Conservation (phyloP, 2,888 invertebrate genomes). For the Synergus japonicus region DNA sequence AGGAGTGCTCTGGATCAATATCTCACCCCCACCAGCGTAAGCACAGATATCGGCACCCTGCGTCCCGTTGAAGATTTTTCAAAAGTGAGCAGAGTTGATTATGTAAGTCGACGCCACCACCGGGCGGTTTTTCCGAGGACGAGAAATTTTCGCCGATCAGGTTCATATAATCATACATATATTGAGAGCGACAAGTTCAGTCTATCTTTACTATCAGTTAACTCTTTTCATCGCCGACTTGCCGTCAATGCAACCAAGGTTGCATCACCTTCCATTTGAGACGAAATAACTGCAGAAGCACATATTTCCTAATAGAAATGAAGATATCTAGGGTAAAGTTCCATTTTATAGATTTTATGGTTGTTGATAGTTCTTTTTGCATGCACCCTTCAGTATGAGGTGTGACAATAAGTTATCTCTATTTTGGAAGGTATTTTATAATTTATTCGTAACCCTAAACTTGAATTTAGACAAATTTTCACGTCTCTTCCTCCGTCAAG, state of each 20-base stretch:
- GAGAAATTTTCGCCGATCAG: not conserved
- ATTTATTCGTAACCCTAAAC: not conserved
- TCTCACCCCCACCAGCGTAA: constrained; percentile 60
- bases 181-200: not conserved
- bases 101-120: constrained; percentile 17
- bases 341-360: not conserved
- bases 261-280: not conserved
- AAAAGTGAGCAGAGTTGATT: constrained; percentile 9
- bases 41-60: constrained; percentile 16
- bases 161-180: not conserved
- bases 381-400: not conserved
- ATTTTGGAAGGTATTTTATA: not conserved
- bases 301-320: constrained; percentile 16
- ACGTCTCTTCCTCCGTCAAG: not conserved
- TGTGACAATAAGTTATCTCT: not conserved
- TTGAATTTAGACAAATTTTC: not conserved
- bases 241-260: not conserved
- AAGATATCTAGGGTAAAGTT: constrained; percentile 29
- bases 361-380: not conserved
- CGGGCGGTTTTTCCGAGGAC: constrained; percentile 5
- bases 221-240: not conserved
- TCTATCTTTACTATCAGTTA: not conserved
- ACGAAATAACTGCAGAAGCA: constrained; percentile 20
- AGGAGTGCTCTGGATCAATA: constrained; percentile 58
- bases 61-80: not conserved